Evolutionary conservation across 53 echinoderm and acorn worm genomes (phyloP).

Genomic region (Luidia sarsii): DNA sequence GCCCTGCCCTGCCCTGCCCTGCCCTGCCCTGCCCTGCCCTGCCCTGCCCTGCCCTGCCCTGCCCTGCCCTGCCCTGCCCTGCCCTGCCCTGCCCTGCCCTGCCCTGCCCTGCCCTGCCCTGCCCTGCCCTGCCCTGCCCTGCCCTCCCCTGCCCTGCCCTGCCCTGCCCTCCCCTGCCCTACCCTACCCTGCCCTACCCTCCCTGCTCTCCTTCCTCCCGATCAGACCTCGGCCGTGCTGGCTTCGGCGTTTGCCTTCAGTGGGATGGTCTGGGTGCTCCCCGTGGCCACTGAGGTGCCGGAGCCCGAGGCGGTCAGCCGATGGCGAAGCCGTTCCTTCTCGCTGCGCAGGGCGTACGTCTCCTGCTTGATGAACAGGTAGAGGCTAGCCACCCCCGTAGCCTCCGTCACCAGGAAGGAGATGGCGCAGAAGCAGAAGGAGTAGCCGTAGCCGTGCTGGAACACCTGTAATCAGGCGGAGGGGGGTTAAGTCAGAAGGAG

Average conservation of each 20-base stretch:
- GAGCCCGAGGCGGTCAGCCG: constrained; percentile 52
- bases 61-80: too few species aligned
- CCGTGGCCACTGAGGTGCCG: constrained; percentile 32
- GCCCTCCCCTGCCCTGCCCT: too few species aligned
- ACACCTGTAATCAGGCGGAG: neutral
- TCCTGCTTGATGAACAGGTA: constrained; percentile 87
- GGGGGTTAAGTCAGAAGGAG: neutral
- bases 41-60: too few species aligned
- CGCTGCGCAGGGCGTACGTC: constrained; percentile 77
- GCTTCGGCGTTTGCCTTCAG: constrained; percentile 8
- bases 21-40: too few species aligned
- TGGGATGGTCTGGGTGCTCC: constrained; percentile 38
- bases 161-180: too few species aligned
- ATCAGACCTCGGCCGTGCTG: neutral
- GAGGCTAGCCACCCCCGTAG: constrained; percentile 76
- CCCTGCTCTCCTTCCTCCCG: too few species aligned
- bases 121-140: too few species aligned
- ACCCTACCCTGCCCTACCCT: too few species aligned
- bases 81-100: too few species aligned
- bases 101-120: too few species aligned
- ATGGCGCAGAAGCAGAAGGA: constrained; percentile 84
- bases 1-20: neutral
- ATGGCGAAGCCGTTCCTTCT: constrained; percentile 80
- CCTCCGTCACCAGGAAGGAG: constrained; percentile 73
- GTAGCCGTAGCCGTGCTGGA: constrained; percentile 62